Conservation (phyloP, 2,113 vertebrate species). For the Rhipidura dahli region DNA sequence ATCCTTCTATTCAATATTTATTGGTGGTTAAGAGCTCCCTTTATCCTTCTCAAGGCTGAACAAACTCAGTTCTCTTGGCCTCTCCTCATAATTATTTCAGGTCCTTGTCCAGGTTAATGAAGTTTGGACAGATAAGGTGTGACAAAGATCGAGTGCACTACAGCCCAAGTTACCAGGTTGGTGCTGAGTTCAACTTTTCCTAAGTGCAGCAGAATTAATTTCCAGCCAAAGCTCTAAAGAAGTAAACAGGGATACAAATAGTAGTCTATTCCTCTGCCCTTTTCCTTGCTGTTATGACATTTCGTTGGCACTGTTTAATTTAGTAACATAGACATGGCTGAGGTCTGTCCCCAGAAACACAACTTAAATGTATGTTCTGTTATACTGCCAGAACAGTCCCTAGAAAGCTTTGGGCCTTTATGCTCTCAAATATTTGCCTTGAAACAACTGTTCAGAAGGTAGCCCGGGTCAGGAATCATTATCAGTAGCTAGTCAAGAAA, state of each 20-base stretch:
- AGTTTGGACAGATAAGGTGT: background rate
- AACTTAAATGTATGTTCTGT: background rate
- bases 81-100: background rate
- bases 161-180: background rate
- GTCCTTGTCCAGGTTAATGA: background rate
- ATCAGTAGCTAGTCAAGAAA: background rate
- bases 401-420: background rate
- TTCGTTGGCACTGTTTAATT: background rate
- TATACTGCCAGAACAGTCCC: background rate
- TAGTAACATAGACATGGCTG: background rate
- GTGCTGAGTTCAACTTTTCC: background rate
- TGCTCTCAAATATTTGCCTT: background rate
- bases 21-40: background rate
- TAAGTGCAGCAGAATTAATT: background rate
- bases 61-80: background rate
- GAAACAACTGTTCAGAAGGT: background rate
- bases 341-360: background rate
- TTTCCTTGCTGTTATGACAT: background rate
- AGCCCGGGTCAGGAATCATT: background rate
- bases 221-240: background rate
- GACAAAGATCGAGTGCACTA: background rate
- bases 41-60: background rate
- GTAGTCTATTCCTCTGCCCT: background rate
- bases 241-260: background rate
- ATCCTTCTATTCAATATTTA: background rate